phyloP scores from a whole-genome alignment of 2,113 vertebrate species.

The Melanostigma gelatinosum region DNA sequence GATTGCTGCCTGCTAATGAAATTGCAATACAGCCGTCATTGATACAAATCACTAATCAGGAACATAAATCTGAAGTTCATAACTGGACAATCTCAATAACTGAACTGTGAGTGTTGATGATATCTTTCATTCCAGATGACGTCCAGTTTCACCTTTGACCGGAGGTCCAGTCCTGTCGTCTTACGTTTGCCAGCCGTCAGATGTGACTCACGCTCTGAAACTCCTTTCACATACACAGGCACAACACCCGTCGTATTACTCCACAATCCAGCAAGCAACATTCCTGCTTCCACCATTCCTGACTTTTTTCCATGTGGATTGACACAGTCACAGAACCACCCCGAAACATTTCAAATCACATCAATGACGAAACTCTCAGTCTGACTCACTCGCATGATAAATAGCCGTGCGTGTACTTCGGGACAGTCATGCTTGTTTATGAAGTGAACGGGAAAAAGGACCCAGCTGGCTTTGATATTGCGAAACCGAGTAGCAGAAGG shows the following conservation, averaged over 20 bases:
- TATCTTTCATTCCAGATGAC: constrained; percentile 45
- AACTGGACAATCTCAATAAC: constrained; percentile 29
- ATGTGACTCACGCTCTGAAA: constrained; percentile 50
- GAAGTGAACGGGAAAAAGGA: constrained; percentile 67
- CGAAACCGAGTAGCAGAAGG: constrained; percentile 58
- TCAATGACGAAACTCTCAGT: constrained; percentile 54
- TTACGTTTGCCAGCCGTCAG: constrained; percentile 47
- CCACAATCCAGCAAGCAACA: constrained; percentile 20
- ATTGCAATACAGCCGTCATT: neutral
- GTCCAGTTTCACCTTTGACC: constrained; percentile 38
- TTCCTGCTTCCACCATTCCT: constrained; percentile 34
- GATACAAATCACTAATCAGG: constrained; percentile 15
- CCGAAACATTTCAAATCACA: constrained; percentile 47
- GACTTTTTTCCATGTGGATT: constrained; percentile 17
- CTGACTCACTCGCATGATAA: constrained; percentile 64
- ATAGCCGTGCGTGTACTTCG: constrained; percentile 51
- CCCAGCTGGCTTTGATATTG: constrained; percentile 77
- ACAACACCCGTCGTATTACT: constrained; percentile 38
- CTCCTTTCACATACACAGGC: constrained; percentile 26
- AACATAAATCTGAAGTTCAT: constrained; percentile 39
- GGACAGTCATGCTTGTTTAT: constrained; percentile 74
- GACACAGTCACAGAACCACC: constrained; percentile 55
- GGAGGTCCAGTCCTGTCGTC: constrained; percentile 12
- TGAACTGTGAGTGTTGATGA: constrained; percentile 37
- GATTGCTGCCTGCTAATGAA: neutral